Evolutionary conservation across 2,888 invertebrate species (phyloP).

Genomic region (Acanthococcus lagerstroemiae): DNA sequence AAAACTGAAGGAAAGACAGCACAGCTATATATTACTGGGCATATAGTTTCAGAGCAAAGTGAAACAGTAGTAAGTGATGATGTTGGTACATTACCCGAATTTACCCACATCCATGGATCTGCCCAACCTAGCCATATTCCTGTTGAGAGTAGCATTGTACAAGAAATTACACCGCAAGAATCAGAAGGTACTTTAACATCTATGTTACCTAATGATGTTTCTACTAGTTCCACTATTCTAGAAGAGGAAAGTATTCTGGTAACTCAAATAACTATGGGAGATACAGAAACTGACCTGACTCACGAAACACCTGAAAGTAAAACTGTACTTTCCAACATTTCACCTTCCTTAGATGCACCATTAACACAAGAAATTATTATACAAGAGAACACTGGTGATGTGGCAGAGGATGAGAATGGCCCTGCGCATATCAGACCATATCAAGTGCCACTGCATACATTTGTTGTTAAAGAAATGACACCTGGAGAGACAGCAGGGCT

Average conservation of each 20-base stretch:
- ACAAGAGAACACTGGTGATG: slow-evolving; percentile 2
- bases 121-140: slow-evolving; percentile 13
- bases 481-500: slow-evolving; percentile 6
- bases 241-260: slow-evolving; percentile 35
- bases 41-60: slow-evolving; percentile 42
- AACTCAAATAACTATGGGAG: slow-evolving; percentile 24
- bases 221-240: not conserved
- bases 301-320: slow-evolving; percentile 34
- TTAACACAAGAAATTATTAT: slow-evolving; percentile 8
- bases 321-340: slow-evolving; percentile 1
- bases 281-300: slow-evolving; percentile 30
- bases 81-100: slow-evolving; percentile 2
- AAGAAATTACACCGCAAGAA: slow-evolving; percentile 25
- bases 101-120: not conserved
- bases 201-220: not conserved
- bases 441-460: slow-evolving; percentile 16
- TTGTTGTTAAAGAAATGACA: slow-evolving; percentile 5
- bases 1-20: slow-evolving; percentile 37
- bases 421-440: slow-evolving; percentile 4
- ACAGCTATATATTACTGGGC: slow-evolving; percentile 38
- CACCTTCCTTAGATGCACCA: slow-evolving; percentile 7
- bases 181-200: not conserved
- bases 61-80: slow-evolving; percentile 39
- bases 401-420: not conserved
- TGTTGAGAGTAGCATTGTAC: slow-evolving; percentile 3